phyloP scores from a whole-genome alignment of 2,113 vertebrate genomes.

The Pardalotus punctatus region DNA sequence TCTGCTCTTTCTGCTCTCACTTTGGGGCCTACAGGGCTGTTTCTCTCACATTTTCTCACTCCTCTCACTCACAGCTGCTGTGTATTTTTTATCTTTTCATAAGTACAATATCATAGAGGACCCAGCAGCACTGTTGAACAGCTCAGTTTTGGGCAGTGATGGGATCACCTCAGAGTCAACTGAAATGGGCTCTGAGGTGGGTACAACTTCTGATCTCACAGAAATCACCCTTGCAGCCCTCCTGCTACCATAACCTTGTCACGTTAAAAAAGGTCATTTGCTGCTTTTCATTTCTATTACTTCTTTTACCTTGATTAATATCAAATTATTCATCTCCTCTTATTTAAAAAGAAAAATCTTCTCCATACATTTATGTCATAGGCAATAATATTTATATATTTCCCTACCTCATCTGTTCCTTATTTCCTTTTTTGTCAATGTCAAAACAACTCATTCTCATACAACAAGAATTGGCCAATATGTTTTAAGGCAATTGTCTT shows the following conservation, averaged over 20 bases:
- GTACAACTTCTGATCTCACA: neutral
- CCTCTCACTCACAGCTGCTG: neutral
- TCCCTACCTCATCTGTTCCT: neutral
- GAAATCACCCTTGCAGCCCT: neutral
- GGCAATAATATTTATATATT: neutral
- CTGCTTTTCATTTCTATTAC: neutral
- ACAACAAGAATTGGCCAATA: neutral
- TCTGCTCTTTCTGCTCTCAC: neutral
- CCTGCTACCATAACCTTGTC: neutral
- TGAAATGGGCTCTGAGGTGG: neutral
- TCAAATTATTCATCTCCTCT: neutral
- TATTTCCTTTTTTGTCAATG: neutral
- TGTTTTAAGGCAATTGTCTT: neutral
- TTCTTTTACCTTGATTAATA: neutral
- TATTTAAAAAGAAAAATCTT: neutral
- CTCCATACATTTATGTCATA: neutral
- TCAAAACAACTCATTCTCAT: neutral
- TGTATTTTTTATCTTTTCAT: neutral
- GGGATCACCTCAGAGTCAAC: neutral
- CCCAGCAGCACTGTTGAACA: accelerated
- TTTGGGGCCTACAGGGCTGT: neutral
- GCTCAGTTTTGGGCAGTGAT: neutral
- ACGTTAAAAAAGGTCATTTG: accelerated
- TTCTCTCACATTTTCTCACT: neutral
- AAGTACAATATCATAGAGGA: neutral